phyloP scores from a whole-genome alignment of 1,140 invertebrate genomes.

The Dendrolimus punctatus region DNA sequence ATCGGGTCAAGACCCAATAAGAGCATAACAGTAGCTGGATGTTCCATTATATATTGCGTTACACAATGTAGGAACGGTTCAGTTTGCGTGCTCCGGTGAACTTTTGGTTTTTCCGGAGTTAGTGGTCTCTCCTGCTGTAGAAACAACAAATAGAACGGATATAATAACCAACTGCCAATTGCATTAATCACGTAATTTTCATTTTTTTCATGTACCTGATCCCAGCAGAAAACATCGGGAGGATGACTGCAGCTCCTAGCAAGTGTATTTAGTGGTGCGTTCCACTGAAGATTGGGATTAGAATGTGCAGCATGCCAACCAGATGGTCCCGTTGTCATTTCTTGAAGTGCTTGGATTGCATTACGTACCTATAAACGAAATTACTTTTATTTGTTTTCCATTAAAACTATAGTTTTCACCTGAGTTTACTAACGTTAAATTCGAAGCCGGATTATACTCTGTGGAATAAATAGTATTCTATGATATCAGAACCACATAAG shows the following conservation, averaged over 20 bases:
- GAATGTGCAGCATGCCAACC: slow-evolving; percentile 77
- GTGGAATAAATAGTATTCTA: no score
- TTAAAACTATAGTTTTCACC: no score
- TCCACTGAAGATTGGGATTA: slow-evolving; percentile 78
- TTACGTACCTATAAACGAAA: slow-evolving; percentile 75
- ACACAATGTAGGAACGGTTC: slow-evolving; percentile 65
- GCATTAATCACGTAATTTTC: no score
- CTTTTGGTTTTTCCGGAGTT: slow-evolving; percentile 51
- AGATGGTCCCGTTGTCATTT: slow-evolving; percentile 77
- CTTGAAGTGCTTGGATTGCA: slow-evolving; percentile 86
- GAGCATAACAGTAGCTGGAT: slow-evolving; percentile 69
- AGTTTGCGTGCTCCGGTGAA: slow-evolving; percentile 60
- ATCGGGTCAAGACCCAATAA: slow-evolving; percentile 62
- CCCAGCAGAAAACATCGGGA: slow-evolving; percentile 85
- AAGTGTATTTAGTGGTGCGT: slow-evolving; percentile 68
- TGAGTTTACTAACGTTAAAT: no score
- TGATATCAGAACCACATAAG: no score
- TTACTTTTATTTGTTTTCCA: neutral
- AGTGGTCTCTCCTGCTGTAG: slow-evolving; percentile 53
- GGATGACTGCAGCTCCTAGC: slow-evolving; percentile 85
- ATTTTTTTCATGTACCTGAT: slow-evolving; percentile 42
- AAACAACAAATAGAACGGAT: slow-evolving; percentile 6
- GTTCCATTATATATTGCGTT: slow-evolving; percentile 68
- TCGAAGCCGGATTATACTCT: no score
- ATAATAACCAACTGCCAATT: slow-evolving; percentile 9